A percentile compares a stretch with the other conserved stretches of the same genome.
phyloP scores from a whole-genome alignment of 2,113 vertebrate species.

The Helogale parvula region DNA sequence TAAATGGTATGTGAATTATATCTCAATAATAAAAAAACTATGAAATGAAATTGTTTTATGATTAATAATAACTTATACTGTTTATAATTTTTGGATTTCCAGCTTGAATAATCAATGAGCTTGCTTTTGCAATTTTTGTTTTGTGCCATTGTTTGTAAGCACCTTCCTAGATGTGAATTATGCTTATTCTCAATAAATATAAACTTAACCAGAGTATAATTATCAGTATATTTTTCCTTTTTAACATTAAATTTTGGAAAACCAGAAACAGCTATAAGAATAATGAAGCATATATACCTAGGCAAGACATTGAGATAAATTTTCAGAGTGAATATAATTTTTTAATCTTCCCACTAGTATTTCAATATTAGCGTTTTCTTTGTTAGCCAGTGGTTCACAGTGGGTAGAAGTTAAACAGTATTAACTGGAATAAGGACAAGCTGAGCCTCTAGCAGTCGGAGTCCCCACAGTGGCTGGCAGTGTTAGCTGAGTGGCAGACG shows the following conservation, averaged over 20 bases:
- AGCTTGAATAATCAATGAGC: not conserved
- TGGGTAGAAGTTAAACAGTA: not conserved
- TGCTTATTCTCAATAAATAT: not conserved
- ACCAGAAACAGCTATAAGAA: not conserved
- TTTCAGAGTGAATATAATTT: not conserved
- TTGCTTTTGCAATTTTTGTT: not conserved
- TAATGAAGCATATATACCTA: not conserved
- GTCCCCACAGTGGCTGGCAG: not conserved
- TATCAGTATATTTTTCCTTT: not conserved
- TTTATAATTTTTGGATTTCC: not conserved
- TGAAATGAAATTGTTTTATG: not conserved
- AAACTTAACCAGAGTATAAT: not conserved
- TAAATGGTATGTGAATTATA: not conserved
- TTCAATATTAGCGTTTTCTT: not conserved
- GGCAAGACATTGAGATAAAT: not conserved
- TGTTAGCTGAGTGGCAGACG: not conserved
- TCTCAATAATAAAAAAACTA: not conserved
- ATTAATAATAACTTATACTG: not conserved
- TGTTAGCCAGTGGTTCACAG: not conserved
- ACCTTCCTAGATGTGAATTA: not conserved
- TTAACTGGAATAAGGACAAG: not conserved
- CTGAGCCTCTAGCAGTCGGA: not conserved
- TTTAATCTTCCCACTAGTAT: not conserved
- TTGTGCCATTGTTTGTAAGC: not conserved
- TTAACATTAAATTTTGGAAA: not conserved